Evolutionary conservation across 2,888 invertebrate genomes (phyloP), one percentile per base, ranked within the genome.

Genomic region (Cantharis rufa): DNA sequence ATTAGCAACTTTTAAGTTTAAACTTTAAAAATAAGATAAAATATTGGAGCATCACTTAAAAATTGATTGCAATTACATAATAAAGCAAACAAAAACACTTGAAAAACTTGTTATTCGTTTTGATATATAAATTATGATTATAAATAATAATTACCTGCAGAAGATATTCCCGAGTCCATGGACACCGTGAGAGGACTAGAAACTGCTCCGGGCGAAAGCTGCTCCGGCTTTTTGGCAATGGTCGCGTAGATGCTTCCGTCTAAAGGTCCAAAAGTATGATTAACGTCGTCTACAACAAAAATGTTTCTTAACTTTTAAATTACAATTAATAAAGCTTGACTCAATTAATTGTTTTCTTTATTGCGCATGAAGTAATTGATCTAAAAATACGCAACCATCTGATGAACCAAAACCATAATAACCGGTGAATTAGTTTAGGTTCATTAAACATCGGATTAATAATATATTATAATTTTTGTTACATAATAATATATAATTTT

Each of bases 171-270:
- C 84, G 95, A 96, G 91, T 96, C 96, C 94, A 96, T 95, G 89
- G 96, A 96, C 87, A 95, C 94, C 85, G 94, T 94, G 88, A 95
- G 92, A 84, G 94, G 93, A 86, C 94, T 93, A 83, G 92, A 91
- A 73, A 90, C 91, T 82, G 90, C 90, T 83, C 89, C 91, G 72
- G 88, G 88, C 68, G 88, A 88, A 77, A 88, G 82, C 82, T 32
- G 32, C 32, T 88, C 88, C 81, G 87, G 87, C 80, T 88, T 88
- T 80, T 89, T 89, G 62, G 88, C 87, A 82, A 93, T 92, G 75
- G 92, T 92, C 82, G 96, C 96, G 92, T 97, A 96, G 84, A 96
- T 92, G 84, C 96, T 96, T 83, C 96, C 96, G 93, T 96, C 96
- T 84, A 96, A 90, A 66, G 96, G 96, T 62, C 95, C 96, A 87